phyloP scores from a whole-genome alignment of 2,113 vertebrate genomes.

The Pavo muticus region DNA sequence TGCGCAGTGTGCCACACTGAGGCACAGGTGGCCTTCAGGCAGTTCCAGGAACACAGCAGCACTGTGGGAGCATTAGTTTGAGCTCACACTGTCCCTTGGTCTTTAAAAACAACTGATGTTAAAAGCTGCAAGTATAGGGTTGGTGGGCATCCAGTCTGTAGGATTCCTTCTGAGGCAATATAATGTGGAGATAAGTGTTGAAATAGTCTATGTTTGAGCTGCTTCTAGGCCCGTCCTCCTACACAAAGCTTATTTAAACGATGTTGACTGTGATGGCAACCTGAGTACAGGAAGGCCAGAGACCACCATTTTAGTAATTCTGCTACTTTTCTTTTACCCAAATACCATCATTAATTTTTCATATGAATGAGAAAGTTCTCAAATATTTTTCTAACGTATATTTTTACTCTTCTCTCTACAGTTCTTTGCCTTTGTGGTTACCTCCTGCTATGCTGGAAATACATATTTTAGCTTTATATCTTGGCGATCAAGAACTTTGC shows the following conservation, averaged over 20 bases:
- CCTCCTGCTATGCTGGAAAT: conserved; percentile 89
- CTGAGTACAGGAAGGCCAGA: not conserved
- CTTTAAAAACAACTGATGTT: not conserved
- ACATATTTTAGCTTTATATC: conserved; percentile 86
- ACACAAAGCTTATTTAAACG: not conserved
- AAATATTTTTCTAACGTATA: not conserved
- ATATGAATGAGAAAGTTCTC: not conserved
- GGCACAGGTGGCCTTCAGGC: not conserved
- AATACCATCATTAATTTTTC: not conserved
- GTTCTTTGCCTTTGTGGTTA: conserved; percentile 92
- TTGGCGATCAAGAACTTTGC: conserved; percentile 82
- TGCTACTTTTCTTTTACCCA: not conserved
- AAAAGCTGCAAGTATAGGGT: not conserved
- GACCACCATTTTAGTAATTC: not conserved
- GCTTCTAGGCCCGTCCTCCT: not conserved
- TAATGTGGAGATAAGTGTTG: not conserved
- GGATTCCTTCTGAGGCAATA: not conserved
- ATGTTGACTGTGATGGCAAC: fast-evolving
- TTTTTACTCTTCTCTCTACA: conserved; percentile 64
- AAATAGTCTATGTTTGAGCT: not conserved
- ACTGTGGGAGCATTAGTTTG: not conserved
- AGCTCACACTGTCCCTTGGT: not conserved
- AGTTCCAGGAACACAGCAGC: not conserved
- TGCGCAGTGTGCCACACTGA: not conserved
- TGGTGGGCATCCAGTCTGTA: not conserved